Conservation (phyloP, 2,113 vertebrate genomes). For the Varanus komodoensis region DNA sequence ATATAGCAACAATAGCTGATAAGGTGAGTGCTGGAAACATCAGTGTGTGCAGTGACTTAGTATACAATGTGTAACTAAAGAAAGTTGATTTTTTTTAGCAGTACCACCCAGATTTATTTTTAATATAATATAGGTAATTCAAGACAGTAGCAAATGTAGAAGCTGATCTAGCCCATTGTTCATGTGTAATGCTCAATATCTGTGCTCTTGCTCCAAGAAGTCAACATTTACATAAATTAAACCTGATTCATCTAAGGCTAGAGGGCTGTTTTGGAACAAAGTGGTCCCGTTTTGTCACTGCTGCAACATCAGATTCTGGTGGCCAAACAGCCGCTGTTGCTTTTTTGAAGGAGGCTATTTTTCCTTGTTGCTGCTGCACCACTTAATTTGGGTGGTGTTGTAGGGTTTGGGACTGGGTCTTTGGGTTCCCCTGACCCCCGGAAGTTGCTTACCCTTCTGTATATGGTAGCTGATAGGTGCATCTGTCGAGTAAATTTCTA, state of each 20-base stretch:
- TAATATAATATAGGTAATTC: neutral
- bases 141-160: neutral
- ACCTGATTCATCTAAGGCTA: neutral
- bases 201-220: neutral
- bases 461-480: neutral
- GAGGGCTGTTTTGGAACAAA: too few species aligned
- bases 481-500: neutral
- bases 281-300: too few species aligned
- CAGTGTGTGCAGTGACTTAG: neutral
- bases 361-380: too few species aligned
- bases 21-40: constrained; percentile 82
- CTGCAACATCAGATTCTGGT: too few species aligned
- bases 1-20: constrained; percentile 97
- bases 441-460: too few species aligned
- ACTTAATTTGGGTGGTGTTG: too few species aligned
- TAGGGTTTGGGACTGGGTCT: too few species aligned
- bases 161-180: neutral
- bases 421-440: too few species aligned
- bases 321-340: too few species aligned
- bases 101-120: neutral
- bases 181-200: neutral
- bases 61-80: neutral
- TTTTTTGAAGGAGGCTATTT: too few species aligned
- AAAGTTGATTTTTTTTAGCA: neutral
- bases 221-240: neutral